A percentile compares a stretch with the other conserved stretches of the same genome.
These are phyloP conservation scores for Eretmocerus hayati DNA, from an alignment of 2,888 invertebrate genomes.

Conservation along the genomic window DNA sequence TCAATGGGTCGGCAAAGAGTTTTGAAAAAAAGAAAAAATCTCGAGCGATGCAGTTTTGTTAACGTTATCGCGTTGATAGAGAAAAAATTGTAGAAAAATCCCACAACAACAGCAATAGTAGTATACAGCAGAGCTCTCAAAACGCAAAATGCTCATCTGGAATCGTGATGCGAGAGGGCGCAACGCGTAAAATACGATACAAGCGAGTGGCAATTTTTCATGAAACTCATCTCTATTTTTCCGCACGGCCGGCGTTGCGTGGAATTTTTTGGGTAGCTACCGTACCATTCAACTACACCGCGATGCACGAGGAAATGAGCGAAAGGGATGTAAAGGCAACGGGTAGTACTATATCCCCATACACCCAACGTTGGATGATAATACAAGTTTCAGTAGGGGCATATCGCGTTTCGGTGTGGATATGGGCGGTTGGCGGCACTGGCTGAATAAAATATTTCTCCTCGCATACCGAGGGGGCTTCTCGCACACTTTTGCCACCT, in stretches of 20 bases:
- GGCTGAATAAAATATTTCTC: slow-evolving; percentile 18
- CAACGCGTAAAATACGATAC: slow-evolving; percentile 5
- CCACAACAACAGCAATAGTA: not conserved
- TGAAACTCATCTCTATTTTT: slow-evolving; percentile 13
- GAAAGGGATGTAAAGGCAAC: not conserved
- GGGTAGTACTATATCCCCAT: slow-evolving; percentile 1
- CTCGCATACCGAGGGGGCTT: too few relatives aligned
- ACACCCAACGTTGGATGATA: slow-evolving; percentile 1
- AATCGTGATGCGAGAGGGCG: too few relatives aligned
- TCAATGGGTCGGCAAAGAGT: too few relatives aligned
- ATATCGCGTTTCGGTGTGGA: not conserved
- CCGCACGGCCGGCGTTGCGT: slow-evolving; percentile 10
- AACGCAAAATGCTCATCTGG: slow-evolving; percentile 4
- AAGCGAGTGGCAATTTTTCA: slow-evolving; percentile 9
- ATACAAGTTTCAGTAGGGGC: slow-evolving; percentile 10
- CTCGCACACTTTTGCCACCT: not conserved
- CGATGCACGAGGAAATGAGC: not conserved
- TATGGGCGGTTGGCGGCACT: not conserved
- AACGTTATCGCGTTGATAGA: too few relatives aligned
- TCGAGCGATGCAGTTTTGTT: too few relatives aligned
- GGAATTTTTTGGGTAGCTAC: too few relatives aligned
- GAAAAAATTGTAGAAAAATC: too few relatives aligned
- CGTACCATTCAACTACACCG: too few relatives aligned
- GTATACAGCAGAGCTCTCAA: not conserved
- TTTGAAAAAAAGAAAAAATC: too few relatives aligned